Evolutionary conservation across 2,113 vertebrate genomes (phyloP), one percentile per base, ranked within the genome.

Genomic region (Syrrhaptes paradoxus): DNA sequence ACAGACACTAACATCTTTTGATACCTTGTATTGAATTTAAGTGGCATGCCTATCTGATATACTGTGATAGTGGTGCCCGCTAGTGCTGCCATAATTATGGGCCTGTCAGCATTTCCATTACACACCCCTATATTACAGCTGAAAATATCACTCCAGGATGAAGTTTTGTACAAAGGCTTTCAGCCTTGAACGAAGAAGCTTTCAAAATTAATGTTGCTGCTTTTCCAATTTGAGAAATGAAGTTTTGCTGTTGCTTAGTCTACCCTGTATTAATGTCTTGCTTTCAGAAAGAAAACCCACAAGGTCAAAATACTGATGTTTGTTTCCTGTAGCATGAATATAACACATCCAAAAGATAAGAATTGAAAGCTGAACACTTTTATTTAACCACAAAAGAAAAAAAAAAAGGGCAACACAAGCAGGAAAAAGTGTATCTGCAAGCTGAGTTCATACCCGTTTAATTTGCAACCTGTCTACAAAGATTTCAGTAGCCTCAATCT

Each of bases 141-240:
- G 85, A 55, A 96, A 96, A 97, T 94, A 84, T 88, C 96, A 96
- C 92, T 97, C 95, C 79, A 86, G 75, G 95, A 95, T 90, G 93
- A 95, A 94, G 90, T 92, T 87, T 88, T 67, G 59, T 84, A 72
- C 79, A 95, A 88, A 94, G 54, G 63, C 68, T 96, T 94, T 95
- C 79, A 86, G 90, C 87, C 82, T 74, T 43, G 63, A 93, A 88
- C 2, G 34, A 71, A 90, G 82, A 58, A 85, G 90, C 72, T 89
- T 91, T 94, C 90, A 63, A 83, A 96, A 93, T 90, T 74, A 77
- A 59, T 90, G 77, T 86, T 81, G 65, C 84, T 84, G 76, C 81
- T 94, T 91, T 57, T 93, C 31, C 65, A 52, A 7, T 94, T 76
- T 49, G 32, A 92, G 93, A 85, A 79, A 79, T 41, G 29, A 90